Evolutionary conservation across 1,140 invertebrate genomes (phyloP).

Genomic region (Tetramorium alpestre): DNA sequence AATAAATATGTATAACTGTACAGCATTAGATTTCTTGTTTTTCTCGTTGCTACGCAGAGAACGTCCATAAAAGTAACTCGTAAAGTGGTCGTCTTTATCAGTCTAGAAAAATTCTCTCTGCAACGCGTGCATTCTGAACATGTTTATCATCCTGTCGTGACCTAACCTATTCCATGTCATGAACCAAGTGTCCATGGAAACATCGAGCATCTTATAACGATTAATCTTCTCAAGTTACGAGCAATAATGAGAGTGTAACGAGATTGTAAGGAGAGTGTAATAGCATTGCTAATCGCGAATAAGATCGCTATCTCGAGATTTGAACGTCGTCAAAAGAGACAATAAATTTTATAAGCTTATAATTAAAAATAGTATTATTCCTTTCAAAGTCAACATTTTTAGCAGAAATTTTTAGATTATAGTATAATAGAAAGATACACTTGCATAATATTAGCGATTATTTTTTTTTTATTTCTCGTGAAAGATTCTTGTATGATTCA

Average conservation of each 20-base stretch:
- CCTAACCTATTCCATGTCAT: not conserved
- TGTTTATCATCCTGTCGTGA: conserved; percentile 28
- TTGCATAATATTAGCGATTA: not conserved
- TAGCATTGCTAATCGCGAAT: not conserved
- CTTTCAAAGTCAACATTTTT: not conserved
- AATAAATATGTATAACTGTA: not conserved
- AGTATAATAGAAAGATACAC: not conserved
- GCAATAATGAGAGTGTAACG: conserved; percentile 6
- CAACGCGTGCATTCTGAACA: not conserved
- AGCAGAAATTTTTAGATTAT: not conserved
- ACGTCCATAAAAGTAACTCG: not conserved
- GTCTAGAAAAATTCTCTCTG: not conserved
- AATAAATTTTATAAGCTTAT: not conserved
- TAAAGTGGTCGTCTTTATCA: not conserved
- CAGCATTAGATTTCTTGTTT: not conserved
- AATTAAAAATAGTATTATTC: not conserved
- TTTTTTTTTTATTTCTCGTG: not conserved
- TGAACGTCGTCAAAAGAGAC: not conserved
- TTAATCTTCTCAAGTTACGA: conserved; percentile 17
- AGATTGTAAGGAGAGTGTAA: conserved; percentile 1
- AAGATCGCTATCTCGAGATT: not conserved
- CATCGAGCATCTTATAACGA: conserved; percentile 19
- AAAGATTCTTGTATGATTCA: not conserved
- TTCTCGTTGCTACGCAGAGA: not conserved
- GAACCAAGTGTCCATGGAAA: conserved; percentile 5